phyloP scores from a whole-genome alignment of 2,797 vertebrate species.

The Dermochelys coriacea region DNA sequence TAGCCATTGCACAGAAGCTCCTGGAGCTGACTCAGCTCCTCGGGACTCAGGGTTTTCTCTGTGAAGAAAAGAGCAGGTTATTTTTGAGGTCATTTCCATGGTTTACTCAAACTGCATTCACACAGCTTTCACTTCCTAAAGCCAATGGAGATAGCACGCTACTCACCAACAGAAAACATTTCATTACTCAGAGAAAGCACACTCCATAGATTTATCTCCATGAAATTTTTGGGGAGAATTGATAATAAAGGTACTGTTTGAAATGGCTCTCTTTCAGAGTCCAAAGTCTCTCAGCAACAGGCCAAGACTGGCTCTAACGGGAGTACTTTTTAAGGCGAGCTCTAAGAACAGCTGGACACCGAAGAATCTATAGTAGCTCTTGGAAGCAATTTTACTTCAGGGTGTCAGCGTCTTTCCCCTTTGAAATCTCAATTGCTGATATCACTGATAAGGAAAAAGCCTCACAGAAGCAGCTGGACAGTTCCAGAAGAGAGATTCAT shows the following conservation, averaged over 20 bases:
- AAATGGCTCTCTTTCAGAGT: neutral
- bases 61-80: slow-evolving; percentile 49
- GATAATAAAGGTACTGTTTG: neutral
- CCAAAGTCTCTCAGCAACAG: neutral
- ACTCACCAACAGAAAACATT: neutral
- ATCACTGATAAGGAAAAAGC: neutral
- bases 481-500: neutral
- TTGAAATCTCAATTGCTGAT: neutral
- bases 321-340: neutral
- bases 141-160: neutral
- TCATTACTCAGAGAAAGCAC: neutral
- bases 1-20: slow-evolving; percentile 94
- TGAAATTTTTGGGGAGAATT: neutral
- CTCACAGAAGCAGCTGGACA: neutral
- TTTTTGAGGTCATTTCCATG: neutral
- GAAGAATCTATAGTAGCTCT: neutral
- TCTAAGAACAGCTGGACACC: neutral
- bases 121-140: slow-evolving; percentile 2
- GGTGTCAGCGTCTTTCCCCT: neutral
- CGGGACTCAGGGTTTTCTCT: slow-evolving; percentile 87
- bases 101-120: neutral
- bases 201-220: neutral
- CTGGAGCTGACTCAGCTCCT: slow-evolving; percentile 86
- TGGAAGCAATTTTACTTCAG: neutral
- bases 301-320: neutral